Base-by-base conservation (phyloP, 2,113 vertebrate genomes). In the Dolichallabes microphthalmus region DNA sequence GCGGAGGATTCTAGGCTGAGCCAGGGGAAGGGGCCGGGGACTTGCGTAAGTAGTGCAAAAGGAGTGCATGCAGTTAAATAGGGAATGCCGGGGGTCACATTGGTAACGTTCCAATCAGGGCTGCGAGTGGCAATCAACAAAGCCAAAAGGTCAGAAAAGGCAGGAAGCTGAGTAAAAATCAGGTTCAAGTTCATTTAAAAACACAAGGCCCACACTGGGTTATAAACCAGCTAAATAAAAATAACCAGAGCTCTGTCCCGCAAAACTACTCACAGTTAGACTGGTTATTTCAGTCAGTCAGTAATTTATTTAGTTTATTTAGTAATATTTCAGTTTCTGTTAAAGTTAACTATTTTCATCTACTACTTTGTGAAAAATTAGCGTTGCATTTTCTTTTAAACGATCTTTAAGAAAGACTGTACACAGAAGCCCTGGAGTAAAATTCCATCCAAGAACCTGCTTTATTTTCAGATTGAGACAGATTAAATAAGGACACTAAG, bases 61-160 rank as follows among this genome's bases (percentile, higher is more conserved):
- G 87, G 87, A 91, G 88, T 11, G 53, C 84, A 84, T 88, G 85
- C 81, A 83, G 88, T 91, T 93, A 91, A 92, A 90, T 89, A 91
- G 92, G 92, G 92, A 91, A 89, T 92, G 88, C 87, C 88, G 58
- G 76, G 2, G 78, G 32, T 89, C 75, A 77, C 82, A 78, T 76
- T 88, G 79, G 78, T 86, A 22, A 85, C 85, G 88, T 91, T 92
- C 89, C 89, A 87, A 85, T 86, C 4, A 77, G 77, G 83, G 15
- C 69, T 78, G 69, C 55, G 86, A 64, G 22, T 15, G 79, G 5
- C 13, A 68, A 53, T 27, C 0, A 25, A 58, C 63, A 22, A 35
- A 80, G 68, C 63, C 58, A 78, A 73, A 58, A 64, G 20, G 71
- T 87, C 76, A 85, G 86, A 89, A 32, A 82, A 85, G 53, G 64